Conservation (phyloP, 2,113 vertebrate species). For the Onychostoma macrolepis region DNA sequence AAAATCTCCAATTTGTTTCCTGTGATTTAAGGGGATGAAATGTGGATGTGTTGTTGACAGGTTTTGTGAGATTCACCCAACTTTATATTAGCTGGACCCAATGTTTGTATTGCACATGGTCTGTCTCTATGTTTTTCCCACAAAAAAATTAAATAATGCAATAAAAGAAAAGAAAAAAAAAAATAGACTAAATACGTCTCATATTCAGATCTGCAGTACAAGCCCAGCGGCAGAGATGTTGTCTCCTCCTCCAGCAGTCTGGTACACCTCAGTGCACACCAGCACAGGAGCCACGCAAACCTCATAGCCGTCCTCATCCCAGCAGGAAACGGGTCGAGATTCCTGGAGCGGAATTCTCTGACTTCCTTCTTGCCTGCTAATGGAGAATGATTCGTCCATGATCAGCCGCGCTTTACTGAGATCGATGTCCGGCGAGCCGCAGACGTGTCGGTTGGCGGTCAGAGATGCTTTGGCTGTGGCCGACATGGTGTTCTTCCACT, state of each 20-base stretch:
- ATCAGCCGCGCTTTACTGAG: conserved; percentile 81
- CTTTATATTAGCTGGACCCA: conserved; percentile 9
- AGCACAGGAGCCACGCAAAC: conserved; percentile 84
- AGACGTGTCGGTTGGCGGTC: conserved; percentile 84
- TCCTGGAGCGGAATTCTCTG: conserved; percentile 78
- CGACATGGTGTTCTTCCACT: conserved; percentile 87
- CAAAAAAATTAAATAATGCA: background rate
- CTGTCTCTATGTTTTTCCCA: background rate
- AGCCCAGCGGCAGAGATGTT: conserved; percentile 84
- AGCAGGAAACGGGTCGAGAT: conserved; percentile 80
- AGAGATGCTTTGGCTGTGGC: conserved; percentile 84
- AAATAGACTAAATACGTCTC: background rate
- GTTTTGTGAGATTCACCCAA: conserved; percentile 16
- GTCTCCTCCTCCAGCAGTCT: conserved; percentile 84
- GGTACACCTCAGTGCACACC: conserved; percentile 85
- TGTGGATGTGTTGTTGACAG: background rate
- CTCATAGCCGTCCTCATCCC: conserved; percentile 80
- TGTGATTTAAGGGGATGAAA: background rate
- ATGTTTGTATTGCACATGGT: conserved; percentile 34
- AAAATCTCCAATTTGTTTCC: background rate
- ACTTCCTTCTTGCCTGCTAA: conserved; percentile 79
- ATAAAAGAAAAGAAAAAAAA: conserved; percentile 22
- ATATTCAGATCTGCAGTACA: conserved; percentile 79
- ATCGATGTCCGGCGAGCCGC: conserved; percentile 81
- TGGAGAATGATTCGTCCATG: conserved; percentile 84